phyloP scores from a whole-genome alignment of 2,113 vertebrate species.

The Siniperca chuatsi region DNA sequence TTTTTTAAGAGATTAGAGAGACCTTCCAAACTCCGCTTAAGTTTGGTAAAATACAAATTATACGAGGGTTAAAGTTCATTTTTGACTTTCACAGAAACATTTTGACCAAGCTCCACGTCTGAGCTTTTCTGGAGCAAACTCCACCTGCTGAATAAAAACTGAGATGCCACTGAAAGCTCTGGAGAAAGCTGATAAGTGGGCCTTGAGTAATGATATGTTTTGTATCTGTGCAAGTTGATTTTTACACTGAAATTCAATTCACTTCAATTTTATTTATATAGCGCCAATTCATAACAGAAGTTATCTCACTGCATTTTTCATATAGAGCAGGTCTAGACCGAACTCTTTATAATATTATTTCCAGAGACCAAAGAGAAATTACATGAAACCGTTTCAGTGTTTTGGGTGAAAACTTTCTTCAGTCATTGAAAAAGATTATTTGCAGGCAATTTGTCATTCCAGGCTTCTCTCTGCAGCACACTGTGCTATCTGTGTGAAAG shows the following conservation, averaged over 20 bases:
- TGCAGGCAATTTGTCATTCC: constrained; percentile 1
- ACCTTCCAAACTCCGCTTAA: no score
- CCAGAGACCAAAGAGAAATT: no score
- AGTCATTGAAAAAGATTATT: constrained; percentile 17
- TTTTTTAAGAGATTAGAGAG: no score
- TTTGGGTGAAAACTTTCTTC: constrained; percentile 13
- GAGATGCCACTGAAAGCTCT: background rate
- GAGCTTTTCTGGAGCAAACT: background rate
- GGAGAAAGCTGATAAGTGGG: background rate
- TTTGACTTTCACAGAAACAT: no score
- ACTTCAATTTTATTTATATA: no score
- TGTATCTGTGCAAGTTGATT: background rate
- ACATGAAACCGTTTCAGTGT: background rate
- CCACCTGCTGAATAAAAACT: background rate
- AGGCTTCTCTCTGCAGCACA: background rate
- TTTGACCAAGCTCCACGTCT: no score
- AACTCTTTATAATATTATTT: no score
- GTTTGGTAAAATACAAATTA: no score
- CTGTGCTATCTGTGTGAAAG: constrained; percentile 11
- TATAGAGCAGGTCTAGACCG: no score
- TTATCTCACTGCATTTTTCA: no score
- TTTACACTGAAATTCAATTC: background rate
- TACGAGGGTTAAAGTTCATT: no score
- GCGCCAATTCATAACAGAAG: no score
- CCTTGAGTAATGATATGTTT: background rate